phyloP scores from a whole-genome alignment of 2,113 vertebrate species.

The Bubo bubo region DNA sequence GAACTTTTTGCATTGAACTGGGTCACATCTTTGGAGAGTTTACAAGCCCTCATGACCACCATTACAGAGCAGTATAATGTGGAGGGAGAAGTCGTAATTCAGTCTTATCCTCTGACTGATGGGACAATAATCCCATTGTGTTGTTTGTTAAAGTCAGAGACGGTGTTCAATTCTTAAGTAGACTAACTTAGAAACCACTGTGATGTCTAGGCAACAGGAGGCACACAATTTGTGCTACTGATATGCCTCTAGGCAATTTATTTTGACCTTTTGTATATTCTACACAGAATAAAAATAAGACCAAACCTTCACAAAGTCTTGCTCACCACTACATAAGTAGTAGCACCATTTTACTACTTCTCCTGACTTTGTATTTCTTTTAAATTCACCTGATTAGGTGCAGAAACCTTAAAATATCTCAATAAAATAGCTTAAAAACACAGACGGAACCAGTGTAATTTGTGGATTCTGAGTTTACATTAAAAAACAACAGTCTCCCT shows the following conservation, averaged over 20 bases:
- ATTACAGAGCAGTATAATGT: background rate
- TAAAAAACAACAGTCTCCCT: background rate
- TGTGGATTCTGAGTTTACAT: background rate
- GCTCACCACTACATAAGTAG: background rate
- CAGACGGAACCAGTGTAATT: background rate
- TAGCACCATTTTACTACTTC: background rate
- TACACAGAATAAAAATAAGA: constrained; percentile 3
- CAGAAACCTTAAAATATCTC: background rate
- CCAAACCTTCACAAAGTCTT: background rate
- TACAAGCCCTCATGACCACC: background rate
- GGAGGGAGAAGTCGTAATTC: background rate
- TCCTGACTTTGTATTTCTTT: background rate
- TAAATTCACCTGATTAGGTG: background rate
- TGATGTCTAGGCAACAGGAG: constrained; percentile 10
- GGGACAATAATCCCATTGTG: background rate
- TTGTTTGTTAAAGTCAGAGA: background rate
- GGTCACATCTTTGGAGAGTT: background rate
- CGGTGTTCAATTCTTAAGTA: background rate
- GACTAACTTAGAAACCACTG: background rate
- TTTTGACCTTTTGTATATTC: constrained; percentile 34
- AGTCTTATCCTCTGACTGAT: background rate
- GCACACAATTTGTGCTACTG: constrained; percentile 16
- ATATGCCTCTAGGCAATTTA: constrained; percentile 10
- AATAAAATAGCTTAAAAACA: background rate
- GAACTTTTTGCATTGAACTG: background rate